Evolutionary conservation across 2,113 vertebrate species (phyloP).

Genomic region (Ovibos moschatus): DNA sequence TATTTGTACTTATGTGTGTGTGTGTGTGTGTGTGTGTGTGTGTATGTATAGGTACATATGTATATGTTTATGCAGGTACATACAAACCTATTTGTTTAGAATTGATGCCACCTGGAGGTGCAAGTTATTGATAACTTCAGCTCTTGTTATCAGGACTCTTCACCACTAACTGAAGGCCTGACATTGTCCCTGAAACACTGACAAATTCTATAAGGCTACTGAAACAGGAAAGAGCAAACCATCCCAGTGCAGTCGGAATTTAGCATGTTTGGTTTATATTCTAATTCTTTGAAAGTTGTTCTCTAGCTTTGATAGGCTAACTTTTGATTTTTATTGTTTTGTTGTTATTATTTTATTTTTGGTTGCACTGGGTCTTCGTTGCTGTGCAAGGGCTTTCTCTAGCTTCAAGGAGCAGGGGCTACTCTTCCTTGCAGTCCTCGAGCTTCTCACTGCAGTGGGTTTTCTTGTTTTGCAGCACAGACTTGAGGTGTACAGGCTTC

Average conservation of each 20-base stretch:
- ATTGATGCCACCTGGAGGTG: neutral
- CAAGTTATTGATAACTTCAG: neutral
- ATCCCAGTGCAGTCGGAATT: neutral
- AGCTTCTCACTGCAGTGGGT: neutral
- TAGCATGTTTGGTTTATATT: neutral
- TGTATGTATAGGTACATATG: neutral
- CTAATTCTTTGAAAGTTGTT: neutral
- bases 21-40: rapidly evolving
- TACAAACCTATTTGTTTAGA: neutral
- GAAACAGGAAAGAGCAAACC: neutral
- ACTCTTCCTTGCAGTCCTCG: neutral
- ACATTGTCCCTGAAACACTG: neutral
- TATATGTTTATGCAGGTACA: neutral
- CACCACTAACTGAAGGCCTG: neutral
- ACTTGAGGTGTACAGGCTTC: rapidly evolving
- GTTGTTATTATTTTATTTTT: neutral
- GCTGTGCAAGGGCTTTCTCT: neutral
- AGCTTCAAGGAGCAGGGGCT: neutral
- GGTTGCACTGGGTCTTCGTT: neutral
- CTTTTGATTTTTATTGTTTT: neutral
- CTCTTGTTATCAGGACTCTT: neutral
- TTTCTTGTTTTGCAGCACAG: neutral
- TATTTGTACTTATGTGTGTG: neutral
- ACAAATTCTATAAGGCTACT: neutral
- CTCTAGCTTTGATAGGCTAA: neutral